These are phyloP conservation scores for Cheilosia variabilis DNA, from an alignment of 2,888 invertebrate species.

Conservation along the genomic window DNA sequence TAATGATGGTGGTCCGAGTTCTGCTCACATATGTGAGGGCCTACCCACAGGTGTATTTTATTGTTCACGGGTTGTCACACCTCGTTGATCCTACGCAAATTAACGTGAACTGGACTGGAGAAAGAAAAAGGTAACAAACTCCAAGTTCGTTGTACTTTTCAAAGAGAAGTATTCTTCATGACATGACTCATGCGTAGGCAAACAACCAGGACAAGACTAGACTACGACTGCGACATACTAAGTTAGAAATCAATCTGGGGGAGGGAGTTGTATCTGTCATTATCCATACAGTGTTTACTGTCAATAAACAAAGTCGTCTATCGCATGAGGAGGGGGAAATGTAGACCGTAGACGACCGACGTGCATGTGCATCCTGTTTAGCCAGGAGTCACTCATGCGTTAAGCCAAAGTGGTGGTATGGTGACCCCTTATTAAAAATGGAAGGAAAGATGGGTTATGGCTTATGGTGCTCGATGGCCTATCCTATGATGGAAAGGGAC, in stretches of 20 bases:
- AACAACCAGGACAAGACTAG: conserved; percentile 46
- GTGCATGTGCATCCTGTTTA: conserved; percentile 63
- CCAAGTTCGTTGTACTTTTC: conserved; percentile 67
- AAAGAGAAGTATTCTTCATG: conserved; percentile 39
- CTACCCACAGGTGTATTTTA: conserved; percentile 72
- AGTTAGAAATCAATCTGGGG: conserved; percentile 34
- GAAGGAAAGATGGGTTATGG: conserved; percentile 21
- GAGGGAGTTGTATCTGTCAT: conserved; percentile 12
- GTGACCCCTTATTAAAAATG: conserved; percentile 40
- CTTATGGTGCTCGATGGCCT: background rate
- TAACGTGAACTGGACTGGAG: conserved; percentile 63
- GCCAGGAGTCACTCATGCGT: conserved; percentile 67
- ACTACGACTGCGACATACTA: background rate
- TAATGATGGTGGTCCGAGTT: conserved; percentile 56
- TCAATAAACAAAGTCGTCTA: conserved; percentile 61
- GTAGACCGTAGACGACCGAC: background rate
- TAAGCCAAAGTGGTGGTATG: conserved; percentile 30
- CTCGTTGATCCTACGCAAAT: conserved; percentile 75
- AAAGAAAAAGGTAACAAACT: conserved; percentile 32
- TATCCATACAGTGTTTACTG: conserved; percentile 51
- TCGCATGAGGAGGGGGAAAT: background rate
- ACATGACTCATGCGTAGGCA: conserved; percentile 63
- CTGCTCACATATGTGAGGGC: conserved; percentile 32
- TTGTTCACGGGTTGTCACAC: conserved; percentile 72
- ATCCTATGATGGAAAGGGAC: no score